Evolutionary conservation across 2,113 vertebrate genomes (phyloP), one percentile per base, ranked within the genome.

Genomic region (Amphilophus citrinellus): DNA sequence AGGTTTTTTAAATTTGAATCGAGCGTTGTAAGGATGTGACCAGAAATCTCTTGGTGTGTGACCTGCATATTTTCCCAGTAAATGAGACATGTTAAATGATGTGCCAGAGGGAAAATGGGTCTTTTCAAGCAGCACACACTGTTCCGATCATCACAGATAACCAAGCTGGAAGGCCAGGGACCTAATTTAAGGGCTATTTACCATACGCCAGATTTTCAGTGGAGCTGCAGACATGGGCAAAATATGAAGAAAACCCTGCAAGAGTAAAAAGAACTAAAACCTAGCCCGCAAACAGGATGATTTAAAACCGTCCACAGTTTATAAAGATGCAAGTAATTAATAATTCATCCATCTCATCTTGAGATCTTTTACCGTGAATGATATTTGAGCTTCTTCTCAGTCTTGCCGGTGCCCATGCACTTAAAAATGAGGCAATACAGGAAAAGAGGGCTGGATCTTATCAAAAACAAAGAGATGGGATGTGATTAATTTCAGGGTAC

Each of bases 71-170:
- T 91, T 93, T 78, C 85, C 82, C 47, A 84, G 65, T 91, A 94
- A 95, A 95, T 95, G 93, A 94, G 94, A 94, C 92, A 85, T 92
- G 92, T 91, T 94, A 93, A 95, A 94, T 92, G 88, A 93, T 86
- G 87, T 89, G 92, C 84, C 88, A 80, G 86, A 92, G 88, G 93
- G 88, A 91, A 94, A 94, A 93, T 92, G 89, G 89, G 76, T 91
- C 90, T 93, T 91, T 91, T 94, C 90, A 92, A 90, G 90, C 91
- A 87, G 91, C 91, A 92, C 91, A 93, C 92, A 90, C 89, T 93
- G 93, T 94, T 93, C 93, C 68, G 89, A 95, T 95, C 92, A 93
- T 94, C 90, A 90, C 92, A 91, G 93, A 94, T 94, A 94, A 94
- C 89, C 86, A 92, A 90, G 91, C 91, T 89, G 84, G 85, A 93